phyloP scores from a whole-genome alignment of 30 jellyfish, hydroid and myxozoan genomes.

The Chironex yamaguchii region DNA sequence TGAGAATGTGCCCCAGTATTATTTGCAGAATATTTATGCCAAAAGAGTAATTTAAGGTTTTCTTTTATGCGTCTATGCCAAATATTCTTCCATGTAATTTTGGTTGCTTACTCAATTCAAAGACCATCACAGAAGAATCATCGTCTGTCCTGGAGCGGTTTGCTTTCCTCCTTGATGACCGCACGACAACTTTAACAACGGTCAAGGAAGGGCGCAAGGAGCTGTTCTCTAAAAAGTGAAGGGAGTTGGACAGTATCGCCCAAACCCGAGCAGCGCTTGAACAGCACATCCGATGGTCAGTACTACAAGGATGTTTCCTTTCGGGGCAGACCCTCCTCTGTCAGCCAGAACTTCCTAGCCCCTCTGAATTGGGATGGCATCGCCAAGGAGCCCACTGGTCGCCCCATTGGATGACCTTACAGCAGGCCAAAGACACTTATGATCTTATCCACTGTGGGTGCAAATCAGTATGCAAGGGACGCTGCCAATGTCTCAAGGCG shows the following conservation, averaged over 20 bases:
- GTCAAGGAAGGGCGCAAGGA: slow-evolving; percentile 22
- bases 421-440: no score
- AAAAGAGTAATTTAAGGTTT: no score
- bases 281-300: slow-evolving; percentile 33
- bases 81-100: no score
- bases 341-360: not conserved
- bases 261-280: slow-evolving; percentile 20
- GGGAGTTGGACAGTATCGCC: slow-evolving; percentile 27
- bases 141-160: slow-evolving; percentile 49
- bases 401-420: no score
- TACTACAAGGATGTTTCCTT: slow-evolving; percentile 17
- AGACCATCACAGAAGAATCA: slow-evolving; percentile 27
- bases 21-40: no score
- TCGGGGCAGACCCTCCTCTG: slow-evolving; percentile 29
- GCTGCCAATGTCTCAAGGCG: no score
- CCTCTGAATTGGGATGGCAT: slow-evolving; percentile 38
- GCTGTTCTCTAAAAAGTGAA: slow-evolving; percentile 15
- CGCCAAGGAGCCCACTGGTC: not conserved
- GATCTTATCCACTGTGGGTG: no score
- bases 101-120: no score
- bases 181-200: slow-evolving; percentile 5
- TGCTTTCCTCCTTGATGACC: slow-evolving; percentile 10
- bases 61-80: no score
- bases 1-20: no score
- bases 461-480: no score